Evolutionary conservation across 2,113 vertebrate genomes (phyloP).

Genomic region (Vulpes lagopus): DNA sequence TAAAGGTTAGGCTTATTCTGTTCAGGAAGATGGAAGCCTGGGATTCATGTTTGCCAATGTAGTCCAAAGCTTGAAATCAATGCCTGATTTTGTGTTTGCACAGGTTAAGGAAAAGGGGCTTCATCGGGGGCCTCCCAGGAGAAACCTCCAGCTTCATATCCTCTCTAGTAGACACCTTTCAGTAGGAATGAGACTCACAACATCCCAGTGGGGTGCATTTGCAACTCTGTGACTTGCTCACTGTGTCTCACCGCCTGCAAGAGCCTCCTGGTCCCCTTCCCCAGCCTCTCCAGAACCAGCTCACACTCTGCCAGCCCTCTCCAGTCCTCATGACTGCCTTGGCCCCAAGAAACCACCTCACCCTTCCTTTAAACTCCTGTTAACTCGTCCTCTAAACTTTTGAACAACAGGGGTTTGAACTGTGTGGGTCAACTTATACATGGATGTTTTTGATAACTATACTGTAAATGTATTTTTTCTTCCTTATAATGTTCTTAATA

Average conservation of each 20-base stretch:
- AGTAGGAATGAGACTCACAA: background rate
- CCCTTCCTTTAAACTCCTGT: background rate
- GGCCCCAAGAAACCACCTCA: background rate
- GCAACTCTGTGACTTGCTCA: background rate
- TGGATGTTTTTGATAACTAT: background rate
- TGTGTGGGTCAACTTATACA: background rate
- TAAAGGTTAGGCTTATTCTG: slow-evolving; percentile 4
- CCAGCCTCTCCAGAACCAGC: background rate
- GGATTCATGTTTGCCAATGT: background rate
- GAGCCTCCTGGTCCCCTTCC: background rate
- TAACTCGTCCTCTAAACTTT: background rate
- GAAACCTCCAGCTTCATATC: background rate
- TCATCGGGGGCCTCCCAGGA: background rate
- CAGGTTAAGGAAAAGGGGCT: slow-evolving; percentile 2
- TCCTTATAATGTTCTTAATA: background rate
- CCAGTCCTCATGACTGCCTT: background rate
- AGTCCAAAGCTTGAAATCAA: background rate
- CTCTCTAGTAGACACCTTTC: background rate
- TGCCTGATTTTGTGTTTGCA: background rate
- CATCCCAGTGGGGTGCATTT: fast-evolving
- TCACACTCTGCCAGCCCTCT: background rate
- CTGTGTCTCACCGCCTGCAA: background rate
- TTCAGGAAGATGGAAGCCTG: background rate
- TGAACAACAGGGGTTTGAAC: background rate
- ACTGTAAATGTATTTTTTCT: background rate